Base-by-base conservation (phyloP, 1,140 invertebrate species). In the Akabosia matsudoensis region DNA sequence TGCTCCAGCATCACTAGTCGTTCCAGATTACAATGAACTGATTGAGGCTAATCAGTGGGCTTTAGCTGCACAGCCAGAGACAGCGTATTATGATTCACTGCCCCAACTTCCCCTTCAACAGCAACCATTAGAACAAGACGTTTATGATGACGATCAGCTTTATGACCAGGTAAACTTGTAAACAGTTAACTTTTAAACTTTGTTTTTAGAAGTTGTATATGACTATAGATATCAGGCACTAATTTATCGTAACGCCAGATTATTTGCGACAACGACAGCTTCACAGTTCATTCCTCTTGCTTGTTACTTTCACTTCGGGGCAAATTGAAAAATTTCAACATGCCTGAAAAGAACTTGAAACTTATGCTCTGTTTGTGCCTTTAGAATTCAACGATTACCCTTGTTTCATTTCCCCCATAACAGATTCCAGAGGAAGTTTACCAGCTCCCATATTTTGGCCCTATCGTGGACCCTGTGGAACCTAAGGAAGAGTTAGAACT, bases 401-500 rank as follows among this genome's bases (percentile, higher is more conserved):
- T n/a, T n/a, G n/a, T n/a, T n/a, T n/a, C n/a, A n/a, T n/a, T n/a
- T n/a, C 54, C 7, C 7, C 54, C 54, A 22, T 7, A 56, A 10
- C 7, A 45, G 10, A 22, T n/a, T 24, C n/a, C 54, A 4, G 61
- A 67, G 7, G 61, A 67, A 7, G 4, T n/a, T 2, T 67, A 67
- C 61, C 24, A 30, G 61, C 3, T 67, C 26, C 61, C 61, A 30
- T 67, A 10, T 30, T 10, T 16, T 31, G 61, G 28, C 3, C 61
- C 61, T 7, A 22, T 67, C 22, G 7, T 67, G 61, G 61, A 67
- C 31, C 26, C 7, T 30, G 31, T 16, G 1, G 61, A 67, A n/a
- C 61, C 61, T 26, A 30, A 67, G n/a, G 54, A 61, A 24, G 61
- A 67, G 31, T 28, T 67, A 30, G 80, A 81, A 76, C 45, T 81